phyloP scores from a whole-genome alignment of 2,797 vertebrate species.

The Paratrypauchen microcephalus region DNA sequence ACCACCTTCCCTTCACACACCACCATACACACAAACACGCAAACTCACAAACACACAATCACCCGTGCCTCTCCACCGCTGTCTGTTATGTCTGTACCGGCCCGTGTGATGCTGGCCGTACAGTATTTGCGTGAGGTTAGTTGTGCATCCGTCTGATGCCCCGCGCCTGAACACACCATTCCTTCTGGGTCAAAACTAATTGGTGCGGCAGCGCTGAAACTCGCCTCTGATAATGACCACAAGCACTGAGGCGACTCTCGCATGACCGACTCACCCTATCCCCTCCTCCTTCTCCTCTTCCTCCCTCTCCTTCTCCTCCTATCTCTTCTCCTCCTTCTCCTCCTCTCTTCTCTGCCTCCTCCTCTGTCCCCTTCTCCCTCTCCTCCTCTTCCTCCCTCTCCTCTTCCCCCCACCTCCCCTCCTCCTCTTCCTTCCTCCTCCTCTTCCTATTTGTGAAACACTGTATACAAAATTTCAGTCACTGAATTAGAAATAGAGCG shows the following conservation, averaged over 20 bases:
- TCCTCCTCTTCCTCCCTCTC: too few relatives aligned
- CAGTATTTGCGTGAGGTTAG: constrained; percentile 19
- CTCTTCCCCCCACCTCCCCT: too few relatives aligned
- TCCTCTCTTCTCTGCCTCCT: too few relatives aligned
- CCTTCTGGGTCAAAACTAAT: constrained; percentile 83
- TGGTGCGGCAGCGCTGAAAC: constrained; percentile 72
- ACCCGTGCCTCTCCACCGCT: not conserved
- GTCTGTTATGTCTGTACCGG: constrained; percentile 23
- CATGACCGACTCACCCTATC: constrained; percentile 61
- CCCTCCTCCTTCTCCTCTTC: constrained; percentile 8
- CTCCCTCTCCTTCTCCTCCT: too few relatives aligned
- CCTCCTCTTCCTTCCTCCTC: too few relatives aligned
- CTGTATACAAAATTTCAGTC: too few relatives aligned
- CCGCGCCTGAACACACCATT: constrained; percentile 59
- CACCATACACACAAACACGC: not conserved
- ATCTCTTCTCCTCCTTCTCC: too few relatives aligned
- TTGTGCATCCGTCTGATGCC: constrained; percentile 41
- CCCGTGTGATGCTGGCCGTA: constrained; percentile 27
- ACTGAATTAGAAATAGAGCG: too few relatives aligned
- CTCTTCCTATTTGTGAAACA: too few relatives aligned
- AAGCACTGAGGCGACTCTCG: constrained; percentile 72
- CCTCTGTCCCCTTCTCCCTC: too few relatives aligned
- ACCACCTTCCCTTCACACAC: not conserved
- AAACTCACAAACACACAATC: too few relatives aligned
- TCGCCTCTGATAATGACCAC: constrained; percentile 79